Evolutionary conservation across 2,113 vertebrate species (phyloP).

Genomic region (Scophthalmus maximus): DNA sequence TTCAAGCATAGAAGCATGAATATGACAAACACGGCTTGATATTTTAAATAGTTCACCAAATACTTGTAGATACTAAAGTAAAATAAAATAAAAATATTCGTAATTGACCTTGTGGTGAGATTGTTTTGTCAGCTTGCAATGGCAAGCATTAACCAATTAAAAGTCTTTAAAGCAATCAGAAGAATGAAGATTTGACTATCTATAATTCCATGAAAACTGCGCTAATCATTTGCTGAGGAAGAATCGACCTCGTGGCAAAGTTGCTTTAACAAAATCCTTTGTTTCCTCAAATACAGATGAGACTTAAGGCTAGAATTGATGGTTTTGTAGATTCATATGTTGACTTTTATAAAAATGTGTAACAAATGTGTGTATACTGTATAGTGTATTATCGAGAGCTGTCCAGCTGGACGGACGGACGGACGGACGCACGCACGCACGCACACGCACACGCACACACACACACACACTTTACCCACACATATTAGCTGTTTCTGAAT

Average conservation of each 20-base stretch:
- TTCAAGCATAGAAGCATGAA: not conserved
- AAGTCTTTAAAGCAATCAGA: not conserved
- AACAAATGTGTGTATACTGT: too few relatives aligned
- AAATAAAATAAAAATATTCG: too few relatives aligned
- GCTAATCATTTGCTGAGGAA: not conserved
- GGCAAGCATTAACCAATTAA: not conserved
- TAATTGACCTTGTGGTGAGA: not conserved
- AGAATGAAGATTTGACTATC: not conserved
- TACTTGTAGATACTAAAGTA: too few relatives aligned
- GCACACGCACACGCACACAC: not conserved
- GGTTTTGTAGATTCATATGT: too few relatives aligned
- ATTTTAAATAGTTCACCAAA: not conserved
- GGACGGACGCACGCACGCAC: too few relatives aligned
- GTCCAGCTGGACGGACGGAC: too few relatives aligned
- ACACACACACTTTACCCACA: not conserved
- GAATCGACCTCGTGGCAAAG: too few relatives aligned
- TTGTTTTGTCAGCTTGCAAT: not conserved
- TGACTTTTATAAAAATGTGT: too few relatives aligned
- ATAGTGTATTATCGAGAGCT: too few relatives aligned
- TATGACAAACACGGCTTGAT: not conserved
- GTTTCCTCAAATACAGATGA: too few relatives aligned
- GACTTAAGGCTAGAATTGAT: too few relatives aligned
- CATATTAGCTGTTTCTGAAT: constrained; percentile 9
- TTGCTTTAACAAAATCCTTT: too few relatives aligned
- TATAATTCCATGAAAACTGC: not conserved